Evolutionary conservation across 2,888 invertebrate species (phyloP).

Genomic region (Amorpha juglandis): DNA sequence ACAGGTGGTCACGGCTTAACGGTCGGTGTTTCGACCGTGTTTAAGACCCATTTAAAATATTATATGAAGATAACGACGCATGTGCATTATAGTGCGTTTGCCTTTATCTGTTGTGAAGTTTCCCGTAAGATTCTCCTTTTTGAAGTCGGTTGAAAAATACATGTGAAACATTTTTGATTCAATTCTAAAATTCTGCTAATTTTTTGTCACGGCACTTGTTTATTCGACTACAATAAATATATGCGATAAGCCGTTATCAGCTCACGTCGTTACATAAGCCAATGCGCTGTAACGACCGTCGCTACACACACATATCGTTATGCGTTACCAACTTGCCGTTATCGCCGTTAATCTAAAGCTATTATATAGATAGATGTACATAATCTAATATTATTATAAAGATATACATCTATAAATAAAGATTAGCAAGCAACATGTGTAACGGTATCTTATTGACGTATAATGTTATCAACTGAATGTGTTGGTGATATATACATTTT

Average conservation of each 20-base stretch:
- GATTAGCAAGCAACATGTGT: conserved; percentile 13
- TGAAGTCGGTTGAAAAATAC: not conserved
- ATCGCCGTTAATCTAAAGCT: conserved; percentile 38
- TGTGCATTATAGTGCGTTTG: too few species aligned
- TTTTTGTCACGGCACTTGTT: not conserved
- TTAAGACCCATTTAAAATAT: too few species aligned
- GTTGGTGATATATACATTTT: not conserved
- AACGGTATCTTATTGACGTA: conserved; percentile 23
- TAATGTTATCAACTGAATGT: not conserved
- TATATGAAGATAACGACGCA: too few species aligned
- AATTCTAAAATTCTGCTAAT: not conserved
- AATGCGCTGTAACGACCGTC: conserved; percentile 56
- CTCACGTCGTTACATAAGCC: conserved; percentile 44
- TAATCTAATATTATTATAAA: conserved; percentile 24
- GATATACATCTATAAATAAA: conserved; percentile 29
- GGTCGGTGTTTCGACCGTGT: too few species aligned
- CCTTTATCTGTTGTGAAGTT: too few species aligned
- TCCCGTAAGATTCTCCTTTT: too few species aligned
- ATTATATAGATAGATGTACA: conserved; percentile 36
- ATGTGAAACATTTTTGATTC: not conserved
- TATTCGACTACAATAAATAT: conserved; percentile 1
- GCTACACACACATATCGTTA: conserved; percentile 50
- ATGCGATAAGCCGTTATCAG: conserved; percentile 38
- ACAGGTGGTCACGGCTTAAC: too few species aligned
- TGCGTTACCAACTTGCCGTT: conserved; percentile 58